Evolutionary conservation across 2,888 invertebrate genomes (phyloP).

Genomic region (Ophion obscuratus): DNA sequence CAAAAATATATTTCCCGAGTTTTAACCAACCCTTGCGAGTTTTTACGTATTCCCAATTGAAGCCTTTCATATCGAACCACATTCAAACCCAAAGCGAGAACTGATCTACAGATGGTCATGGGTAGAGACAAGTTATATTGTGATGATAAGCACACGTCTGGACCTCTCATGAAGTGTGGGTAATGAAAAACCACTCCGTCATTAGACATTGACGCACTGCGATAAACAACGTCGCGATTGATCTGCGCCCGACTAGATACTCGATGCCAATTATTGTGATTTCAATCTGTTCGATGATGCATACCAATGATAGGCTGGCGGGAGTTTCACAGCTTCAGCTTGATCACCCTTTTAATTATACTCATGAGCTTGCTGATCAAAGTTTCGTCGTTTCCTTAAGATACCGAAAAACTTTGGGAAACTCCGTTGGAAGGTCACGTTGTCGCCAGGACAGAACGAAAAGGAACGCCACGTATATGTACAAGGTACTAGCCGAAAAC

Average conservation of each 20-base stretch:
- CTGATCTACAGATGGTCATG: too few species aligned
- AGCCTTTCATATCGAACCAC: too few species aligned
- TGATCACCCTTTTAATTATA: slow-evolving; percentile 31
- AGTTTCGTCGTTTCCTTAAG: slow-evolving; percentile 34
- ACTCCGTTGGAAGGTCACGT: slow-evolving; percentile 43
- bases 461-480: slow-evolving; percentile 24
- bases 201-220: too few species aligned
- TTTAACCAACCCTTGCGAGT: too few species aligned
- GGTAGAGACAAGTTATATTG: too few species aligned
- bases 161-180: too few species aligned
- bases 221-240: too few species aligned
- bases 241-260: not conserved
- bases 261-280: not conserved
- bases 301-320: not conserved
- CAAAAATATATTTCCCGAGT: not conserved
- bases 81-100: too few species aligned
- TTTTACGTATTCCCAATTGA: too few species aligned
- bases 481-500: slow-evolving; percentile 45
- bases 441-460: slow-evolving; percentile 44
- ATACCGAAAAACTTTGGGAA: slow-evolving; percentile 24
- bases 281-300: not conserved
- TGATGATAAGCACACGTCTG: too few species aligned
- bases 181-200: too few species aligned
- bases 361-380: not conserved
- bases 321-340: not conserved